Conservation (phyloP, 1,140 invertebrate species). For the Penaeus vannamei region DNA sequence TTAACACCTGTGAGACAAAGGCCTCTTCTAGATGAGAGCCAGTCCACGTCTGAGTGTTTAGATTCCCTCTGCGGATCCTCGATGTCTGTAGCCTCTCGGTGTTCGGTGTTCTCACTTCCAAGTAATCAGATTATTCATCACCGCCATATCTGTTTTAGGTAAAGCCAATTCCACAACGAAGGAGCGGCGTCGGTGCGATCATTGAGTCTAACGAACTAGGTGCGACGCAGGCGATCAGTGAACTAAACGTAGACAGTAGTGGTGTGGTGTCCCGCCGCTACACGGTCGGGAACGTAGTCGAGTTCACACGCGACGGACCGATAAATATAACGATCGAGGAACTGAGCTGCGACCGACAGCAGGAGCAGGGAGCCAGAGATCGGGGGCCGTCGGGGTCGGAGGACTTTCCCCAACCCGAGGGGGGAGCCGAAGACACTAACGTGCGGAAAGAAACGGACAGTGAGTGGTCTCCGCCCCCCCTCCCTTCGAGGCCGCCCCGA, state of each 20-base stretch:
- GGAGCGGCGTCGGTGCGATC: slow-evolving; percentile 44
- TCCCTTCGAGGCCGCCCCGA: slow-evolving; percentile 29
- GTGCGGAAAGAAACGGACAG: background rate
- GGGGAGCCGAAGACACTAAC: background rate
- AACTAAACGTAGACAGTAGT: slow-evolving; percentile 35
- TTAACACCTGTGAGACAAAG: background rate
- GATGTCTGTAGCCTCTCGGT: slow-evolving; percentile 19
- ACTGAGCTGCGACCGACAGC: background rate
- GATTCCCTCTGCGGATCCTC: background rate
- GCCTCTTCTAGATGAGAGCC: background rate
- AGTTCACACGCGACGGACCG: slow-evolving; percentile 7
- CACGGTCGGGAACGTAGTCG: slow-evolving; percentile 42
- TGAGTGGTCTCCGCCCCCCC: background rate
- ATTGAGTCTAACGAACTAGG: background rate
- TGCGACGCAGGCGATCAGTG: slow-evolving; percentile 48
- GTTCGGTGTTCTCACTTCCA: slow-evolving; percentile 45
- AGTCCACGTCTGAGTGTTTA: background rate
- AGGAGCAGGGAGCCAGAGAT: background rate
- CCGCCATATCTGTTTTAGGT: slow-evolving; percentile 39
- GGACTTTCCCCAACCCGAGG: background rate
- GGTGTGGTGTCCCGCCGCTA: slow-evolving; percentile 32
- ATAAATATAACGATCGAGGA: slow-evolving; percentile 36
- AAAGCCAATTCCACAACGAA: slow-evolving; percentile 22
- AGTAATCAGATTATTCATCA: background rate
- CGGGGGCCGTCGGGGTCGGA: background rate